Evolutionary conservation across 2,797 vertebrate species (phyloP).

Genomic region (Euphonia xanthogaster): DNA sequence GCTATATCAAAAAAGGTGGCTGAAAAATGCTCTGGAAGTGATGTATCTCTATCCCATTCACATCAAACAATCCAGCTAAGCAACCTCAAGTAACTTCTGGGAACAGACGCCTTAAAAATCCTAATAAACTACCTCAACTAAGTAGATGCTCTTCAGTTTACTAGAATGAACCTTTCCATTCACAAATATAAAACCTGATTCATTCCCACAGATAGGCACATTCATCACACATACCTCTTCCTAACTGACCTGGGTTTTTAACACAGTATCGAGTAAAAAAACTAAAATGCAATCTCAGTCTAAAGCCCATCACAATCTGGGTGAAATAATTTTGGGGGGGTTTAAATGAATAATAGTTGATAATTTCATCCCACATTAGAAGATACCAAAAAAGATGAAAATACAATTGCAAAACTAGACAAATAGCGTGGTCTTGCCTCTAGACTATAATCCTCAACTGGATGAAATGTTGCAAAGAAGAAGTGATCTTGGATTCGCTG

Average conservation of each 20-base stretch:
- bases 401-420: not conserved
- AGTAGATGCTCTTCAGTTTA: not conserved
- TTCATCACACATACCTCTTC: not conserved
- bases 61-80: not conserved
- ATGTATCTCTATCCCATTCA: not conserved
- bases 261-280: not conserved
- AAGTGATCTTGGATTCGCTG: slow-evolving; percentile 93
- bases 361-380: not conserved
- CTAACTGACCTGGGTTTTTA: not conserved
- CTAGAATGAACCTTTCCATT: not conserved
- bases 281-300: not conserved
- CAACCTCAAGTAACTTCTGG: not conserved
- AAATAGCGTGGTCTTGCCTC: slow-evolving; percentile 75
- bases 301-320: not conserved
- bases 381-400: not conserved
- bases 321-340: not conserved
- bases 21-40: not conserved
- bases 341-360: not conserved
- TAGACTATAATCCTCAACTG: slow-evolving; percentile 87
- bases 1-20: not conserved
- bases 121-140: not conserved
- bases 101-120: not conserved
- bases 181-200: not conserved
- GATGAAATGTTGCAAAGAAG: slow-evolving; percentile 90
- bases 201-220: not conserved